Conservation (phyloP, 2,888 invertebrate species). For the Metallyticus violacea region DNA sequence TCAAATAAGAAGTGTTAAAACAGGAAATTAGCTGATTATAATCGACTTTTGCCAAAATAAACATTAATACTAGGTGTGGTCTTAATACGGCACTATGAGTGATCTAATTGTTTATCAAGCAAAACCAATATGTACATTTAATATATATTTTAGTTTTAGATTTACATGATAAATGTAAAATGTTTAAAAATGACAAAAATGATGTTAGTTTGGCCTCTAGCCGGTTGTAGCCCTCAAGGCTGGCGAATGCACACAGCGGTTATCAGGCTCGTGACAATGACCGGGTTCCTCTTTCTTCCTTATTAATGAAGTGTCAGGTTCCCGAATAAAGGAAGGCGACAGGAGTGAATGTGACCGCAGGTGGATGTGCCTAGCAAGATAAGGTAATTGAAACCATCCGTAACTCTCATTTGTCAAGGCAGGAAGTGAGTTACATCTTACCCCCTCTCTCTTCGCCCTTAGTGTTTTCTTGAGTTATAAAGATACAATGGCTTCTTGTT, state of each 20-base stretch:
- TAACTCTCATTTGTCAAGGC: conserved; percentile 27
- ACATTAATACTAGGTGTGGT: too few relatives aligned
- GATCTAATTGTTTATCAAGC: too few relatives aligned
- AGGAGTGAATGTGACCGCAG: background rate
- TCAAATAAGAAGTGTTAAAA: too few relatives aligned
- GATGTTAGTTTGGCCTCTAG: too few relatives aligned
- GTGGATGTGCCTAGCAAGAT: background rate
- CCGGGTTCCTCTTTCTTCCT: background rate
- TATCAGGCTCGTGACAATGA: background rate
- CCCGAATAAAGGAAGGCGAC: background rate
- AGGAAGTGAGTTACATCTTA: conserved; percentile 16
- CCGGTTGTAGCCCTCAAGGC: too few relatives aligned
- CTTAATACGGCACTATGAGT: too few relatives aligned
- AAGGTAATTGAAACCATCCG: conserved; percentile 13
- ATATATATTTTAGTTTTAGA: too few relatives aligned
- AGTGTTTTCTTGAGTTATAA: background rate
- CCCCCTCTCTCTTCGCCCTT: background rate
- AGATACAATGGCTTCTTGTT: background rate
- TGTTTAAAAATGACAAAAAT: too few relatives aligned
- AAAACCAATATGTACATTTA: too few relatives aligned
- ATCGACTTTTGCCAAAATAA: too few relatives aligned
- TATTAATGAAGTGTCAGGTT: background rate
- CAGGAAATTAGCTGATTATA: too few relatives aligned
- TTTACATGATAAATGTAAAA: too few relatives aligned
- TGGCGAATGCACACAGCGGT: background rate